Evolutionary conservation across 2,888 invertebrate genomes (phyloP), one percentile per base, ranked within the genome.

Genomic region (Ormyrus rosae): DNA sequence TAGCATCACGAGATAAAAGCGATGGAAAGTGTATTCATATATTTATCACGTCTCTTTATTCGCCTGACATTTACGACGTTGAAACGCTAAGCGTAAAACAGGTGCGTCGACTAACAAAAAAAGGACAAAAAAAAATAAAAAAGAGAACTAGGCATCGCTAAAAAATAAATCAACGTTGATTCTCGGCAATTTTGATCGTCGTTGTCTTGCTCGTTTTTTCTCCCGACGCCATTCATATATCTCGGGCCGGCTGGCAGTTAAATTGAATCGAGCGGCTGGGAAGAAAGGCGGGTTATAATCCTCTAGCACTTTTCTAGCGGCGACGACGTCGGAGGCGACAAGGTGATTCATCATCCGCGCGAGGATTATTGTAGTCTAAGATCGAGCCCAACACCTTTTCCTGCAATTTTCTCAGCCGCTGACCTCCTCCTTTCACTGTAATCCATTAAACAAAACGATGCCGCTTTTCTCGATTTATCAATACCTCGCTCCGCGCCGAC

Each of bases 311-410:
- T 34, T 34, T 34, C 34, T 34, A 34, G 34, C 34, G 19, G 4
- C 4, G 45, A 10, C 45, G 53, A 55, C 76, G 46, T 61, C 51
- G 53, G 45, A 46, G 45, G 64, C 83, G 85, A 86, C 85, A 85
- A 83, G 85, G 84, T 86, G 86, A 88, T 88, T 87, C 86, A 87
- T 88, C 88, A 87, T 87, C 84, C 83, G 78, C 80, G 61, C 70
- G 80, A 84, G 85, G 86, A 87, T 88, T 88, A 87, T 86, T 86
- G 85, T 84, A 84, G 83, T 34, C 78, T 78, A 71, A 82, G 81
- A 84, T 83, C 83, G 76, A 0, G 11, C 51, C 63, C 70, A 71
- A 67, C 77, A 70, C 78, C 80, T 82, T 73, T 76, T 67, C 78
- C 72, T 74, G 71, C 72, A 77, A 81, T 78, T 74, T 74, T 74